A percentile compares a stretch with the other conserved stretches of the same genome.
Conservation (phyloP, 2,113 vertebrate species). For the Leucopsar rothschildi region DNA sequence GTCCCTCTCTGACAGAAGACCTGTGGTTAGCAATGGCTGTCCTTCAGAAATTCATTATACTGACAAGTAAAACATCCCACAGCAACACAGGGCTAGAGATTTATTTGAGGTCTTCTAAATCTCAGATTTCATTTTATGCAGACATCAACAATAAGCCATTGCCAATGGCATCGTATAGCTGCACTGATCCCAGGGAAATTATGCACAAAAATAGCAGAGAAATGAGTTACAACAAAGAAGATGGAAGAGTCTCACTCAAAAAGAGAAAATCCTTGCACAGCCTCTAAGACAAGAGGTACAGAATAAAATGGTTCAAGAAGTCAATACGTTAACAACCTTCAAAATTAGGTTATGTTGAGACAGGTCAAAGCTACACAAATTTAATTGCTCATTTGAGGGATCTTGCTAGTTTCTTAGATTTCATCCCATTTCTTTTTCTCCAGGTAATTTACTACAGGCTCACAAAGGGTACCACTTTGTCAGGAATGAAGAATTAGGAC, state of each 20-base stretch:
- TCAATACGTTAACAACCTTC: neutral
- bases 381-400: neutral
- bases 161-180: neutral
- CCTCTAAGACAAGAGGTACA: neutral
- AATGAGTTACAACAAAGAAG: neutral
- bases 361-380: neutral
- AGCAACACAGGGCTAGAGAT: neutral
- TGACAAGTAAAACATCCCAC: neutral
- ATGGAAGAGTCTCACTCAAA: neutral
- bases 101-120: neutral
- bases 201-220: constrained; percentile 4
- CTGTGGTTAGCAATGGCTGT: neutral
- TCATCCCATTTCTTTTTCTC: neutral
- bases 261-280: constrained; percentile 16
- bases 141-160: neutral
- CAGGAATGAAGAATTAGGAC: neutral
- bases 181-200: neutral
- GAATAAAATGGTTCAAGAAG: constrained; percentile 15
- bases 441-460: neutral
- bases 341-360: constrained; percentile 7
- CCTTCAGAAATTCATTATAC: neutral
- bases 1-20: neutral
- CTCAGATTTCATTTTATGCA: neutral
- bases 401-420: neutral
- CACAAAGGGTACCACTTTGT: neutral